Evolutionary conservation across 2,113 vertebrate species (phyloP).

Genomic region (Brevimyrus niger): DNA sequence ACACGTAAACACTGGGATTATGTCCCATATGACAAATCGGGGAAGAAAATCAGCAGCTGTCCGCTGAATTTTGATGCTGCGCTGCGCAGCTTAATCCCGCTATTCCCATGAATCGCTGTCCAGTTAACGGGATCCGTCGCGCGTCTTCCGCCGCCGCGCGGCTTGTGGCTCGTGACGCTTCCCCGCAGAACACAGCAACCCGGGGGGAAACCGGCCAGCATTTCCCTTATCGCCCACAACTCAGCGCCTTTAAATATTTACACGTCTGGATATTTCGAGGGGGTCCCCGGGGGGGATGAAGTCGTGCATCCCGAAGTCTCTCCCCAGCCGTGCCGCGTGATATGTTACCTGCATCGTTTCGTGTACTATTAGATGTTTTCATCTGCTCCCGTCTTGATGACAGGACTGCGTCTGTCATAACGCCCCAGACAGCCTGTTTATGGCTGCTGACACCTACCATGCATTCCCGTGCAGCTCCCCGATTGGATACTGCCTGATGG

Average conservation of each 20-base stretch:
- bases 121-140: not conserved
- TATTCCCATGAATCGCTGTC: not conserved
- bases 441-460: not conserved
- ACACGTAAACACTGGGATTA: not conserved
- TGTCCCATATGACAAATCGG: not conserved
- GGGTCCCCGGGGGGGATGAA: not conserved
- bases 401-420: not conserved
- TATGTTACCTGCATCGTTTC: not conserved
- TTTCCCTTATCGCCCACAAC: not conserved
- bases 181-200: not conserved
- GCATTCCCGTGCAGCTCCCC: not conserved
- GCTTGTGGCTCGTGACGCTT: not conserved
- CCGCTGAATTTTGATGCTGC: not conserved
- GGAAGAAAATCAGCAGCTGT: not conserved
- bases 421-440: not conserved
- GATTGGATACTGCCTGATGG: not conserved
- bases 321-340: not conserved
- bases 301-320: not conserved
- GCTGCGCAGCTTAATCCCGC: not conserved
- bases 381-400: not conserved
- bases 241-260: not conserved
- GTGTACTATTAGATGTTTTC: not conserved
- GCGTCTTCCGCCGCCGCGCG: not conserved
- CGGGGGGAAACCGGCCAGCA: not conserved
- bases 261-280: not conserved